These are phyloP conservation scores for Sciaenops ocellatus DNA, from an alignment of 2,797 vertebrate genomes.

Conservation along the genomic window DNA sequence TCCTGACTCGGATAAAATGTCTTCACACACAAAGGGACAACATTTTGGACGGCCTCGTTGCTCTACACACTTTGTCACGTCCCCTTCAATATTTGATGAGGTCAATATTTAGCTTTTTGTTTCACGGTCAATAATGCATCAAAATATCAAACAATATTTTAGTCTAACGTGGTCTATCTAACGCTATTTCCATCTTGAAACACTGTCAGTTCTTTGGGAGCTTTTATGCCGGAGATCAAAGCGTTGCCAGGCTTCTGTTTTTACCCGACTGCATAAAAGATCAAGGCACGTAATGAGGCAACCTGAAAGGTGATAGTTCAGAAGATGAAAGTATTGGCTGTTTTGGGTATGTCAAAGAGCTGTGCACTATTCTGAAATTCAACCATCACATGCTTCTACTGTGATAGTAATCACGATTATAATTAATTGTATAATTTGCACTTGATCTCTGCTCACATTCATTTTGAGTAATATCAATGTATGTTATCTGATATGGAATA, in stretches of 20 bases:
- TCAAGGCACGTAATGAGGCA: conserved; percentile 80
- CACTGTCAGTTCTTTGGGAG: conserved; percentile 82
- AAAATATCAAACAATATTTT: conserved; percentile 74
- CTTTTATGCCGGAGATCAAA: conserved; percentile 86
- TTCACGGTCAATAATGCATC: conserved; percentile 69
- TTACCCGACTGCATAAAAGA: conserved; percentile 86
- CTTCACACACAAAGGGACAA: conserved; percentile 13
- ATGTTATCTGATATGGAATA: conserved; percentile 33
- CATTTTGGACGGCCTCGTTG: conserved; percentile 17
- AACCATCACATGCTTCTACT: conserved; percentile 40
- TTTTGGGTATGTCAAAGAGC: conserved; percentile 62
- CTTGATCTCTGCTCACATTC: conserved; percentile 66
- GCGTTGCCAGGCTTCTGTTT: conserved; percentile 75
- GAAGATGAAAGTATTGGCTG: conserved; percentile 72
- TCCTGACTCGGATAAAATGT: conserved; percentile 9
- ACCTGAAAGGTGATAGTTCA: conserved; percentile 82
- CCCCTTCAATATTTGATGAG: conserved; percentile 63
- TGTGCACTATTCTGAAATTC: conserved; percentile 44
- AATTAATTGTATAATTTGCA: conserved; percentile 55
- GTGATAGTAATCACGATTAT: conserved; percentile 38
- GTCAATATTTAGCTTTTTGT: conserved; percentile 72
- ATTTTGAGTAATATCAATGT: conserved; percentile 41
- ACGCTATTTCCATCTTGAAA: conserved; percentile 82
- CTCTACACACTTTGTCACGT: conserved; percentile 17
- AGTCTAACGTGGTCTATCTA: conserved; percentile 73